Base-by-base conservation (phyloP, 2,113 vertebrate species). In the Caloenas nicobarica region DNA sequence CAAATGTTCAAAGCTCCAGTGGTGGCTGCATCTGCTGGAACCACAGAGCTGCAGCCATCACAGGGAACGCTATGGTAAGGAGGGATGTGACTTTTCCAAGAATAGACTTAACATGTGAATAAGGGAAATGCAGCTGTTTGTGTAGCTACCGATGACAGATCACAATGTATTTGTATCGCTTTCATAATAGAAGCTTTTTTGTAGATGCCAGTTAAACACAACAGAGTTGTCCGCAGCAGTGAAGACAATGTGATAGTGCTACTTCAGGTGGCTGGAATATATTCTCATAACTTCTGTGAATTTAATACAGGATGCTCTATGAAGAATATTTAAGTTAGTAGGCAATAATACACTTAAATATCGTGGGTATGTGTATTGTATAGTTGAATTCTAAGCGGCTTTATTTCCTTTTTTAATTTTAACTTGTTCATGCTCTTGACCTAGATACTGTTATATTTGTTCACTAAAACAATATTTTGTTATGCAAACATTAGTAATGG, bases 401-500 rank as follows among this genome's bases (percentile, higher is more conserved):
- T 73, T 65, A 42, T 66, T 84, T 93, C 50, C 44, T 71, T 72
- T 93, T 81, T 54, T 28, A 31, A 57, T 72, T 92, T 79, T 42
- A 42, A 73, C 51, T 91, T 81, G 24, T 62, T 91, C 22, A 7
- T 58, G 40, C 83, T 93, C 72, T 89, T 65, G 69, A 78, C 65
- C 38, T 85, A 42, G 36, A 50, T 89, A 40, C 18, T 60, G 54
- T 89, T 91, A 61, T 42, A 60, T 61, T 93, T 81, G 79, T 85
- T 85, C 51, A 48, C 61, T 85, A 51, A 73, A 84, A 69, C 61
- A 81, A 69, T 65, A 15, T 16, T 15, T 65, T 88, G 38, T 73
- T 78, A 85, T 38, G 56, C 46, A 58, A 81, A 62, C 29, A 61
- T 44, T 42, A 42, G 42, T 42, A 42, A 42, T 42, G 42, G 42